Evolutionary conservation across 2,797 vertebrate genomes (phyloP), one percentile per base, ranked within the genome.

Genomic region (Anomalospiza imberbis): DNA sequence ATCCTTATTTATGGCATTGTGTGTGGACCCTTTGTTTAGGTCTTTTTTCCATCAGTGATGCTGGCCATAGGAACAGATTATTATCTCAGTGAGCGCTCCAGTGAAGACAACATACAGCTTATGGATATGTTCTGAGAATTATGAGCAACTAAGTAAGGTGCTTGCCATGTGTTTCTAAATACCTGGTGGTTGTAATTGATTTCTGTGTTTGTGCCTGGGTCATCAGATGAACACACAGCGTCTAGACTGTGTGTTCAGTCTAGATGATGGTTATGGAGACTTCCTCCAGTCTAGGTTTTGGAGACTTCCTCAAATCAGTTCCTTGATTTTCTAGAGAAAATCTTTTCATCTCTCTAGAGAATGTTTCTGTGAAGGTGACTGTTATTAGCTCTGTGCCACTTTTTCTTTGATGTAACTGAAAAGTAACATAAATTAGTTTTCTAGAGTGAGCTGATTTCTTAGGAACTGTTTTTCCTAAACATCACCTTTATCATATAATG

Each of bases 381-480:
- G 22, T 75, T 89, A 45, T 12, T 60, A 91, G 34, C 60, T 76
- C 47, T 8, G 15, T 51, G 55, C 28, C 51, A 40, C 26, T 29
- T 67, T 61, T 77, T 68, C 55, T 89, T 83, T 51, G 54, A 48
- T 74, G 22, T 65, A 74, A 68, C 72, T 72, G 89, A 76, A 75
- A 58, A 0, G 0, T 72, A 84, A 73, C 34, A 80, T 13, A 18
- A 89, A 66, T 31, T 28, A 38, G 3, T 76, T 91, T 91, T 92
- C 73, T 91, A 54, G 58, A 72, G 32, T n/a, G 55, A 73, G 13
- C 12, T 0, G 4, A 54, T 93, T 89, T 89, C 58, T 84, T 70
- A 50, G 48, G 38, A 81, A 28, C 34, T 53, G 53, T 42, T 89
- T 79, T 83, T 84, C 40, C 65, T 80, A 58, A 83, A 34, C 40